Evolutionary conservation across 1,140 invertebrate genomes (phyloP), one percentile per base, ranked within the genome.

Genomic region (Thaumatotibia leucotreta): DNA sequence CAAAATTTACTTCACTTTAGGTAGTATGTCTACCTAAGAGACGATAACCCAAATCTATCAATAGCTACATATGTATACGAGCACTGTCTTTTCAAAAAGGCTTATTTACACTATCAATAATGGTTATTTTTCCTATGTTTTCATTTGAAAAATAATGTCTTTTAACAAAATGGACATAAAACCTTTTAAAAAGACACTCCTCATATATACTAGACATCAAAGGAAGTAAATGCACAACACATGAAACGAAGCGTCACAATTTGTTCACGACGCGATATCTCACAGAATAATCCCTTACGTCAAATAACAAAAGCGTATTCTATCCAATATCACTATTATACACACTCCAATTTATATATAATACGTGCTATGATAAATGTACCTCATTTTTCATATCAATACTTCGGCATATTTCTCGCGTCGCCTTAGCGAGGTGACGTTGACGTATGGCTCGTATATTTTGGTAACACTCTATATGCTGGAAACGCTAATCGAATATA

Each of bases 401-500:
- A 54, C 49, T 20, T 33, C 22, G 35, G 63, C 63, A 54, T 65
- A 65, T 65, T 65, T 52, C 49, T 45, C 49, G 20, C 63, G 63
- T 65, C 50, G 49, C 27, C 45, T 33, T 27, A 24, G 52, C 24
- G 52, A 58, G 52, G 52, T 17, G 70, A 72, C 70, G 61, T 66
- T 72, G 70, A 72, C 64, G 65, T 69, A 72, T 72, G 27, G 62
- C 4, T 45, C 27, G 64, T 64, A 72, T 72, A 68, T 69, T 69
- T 66, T 61, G 33, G 66, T 63, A 69, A 63, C 67, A 69, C 63
- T 31, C 49, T 65, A 54, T 54, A 64, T 68, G 52, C 64, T n/a
- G 6, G 35, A 54, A n/a, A 50, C 64, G 70, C 65, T 73, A 73
- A 73, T 73, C 71, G 71, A 69, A 73, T 73, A 67, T 67, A 69